Evolutionary conservation across 2,113 vertebrate species (phyloP).

Genomic region (Machaerirhynchus nigripectus): DNA sequence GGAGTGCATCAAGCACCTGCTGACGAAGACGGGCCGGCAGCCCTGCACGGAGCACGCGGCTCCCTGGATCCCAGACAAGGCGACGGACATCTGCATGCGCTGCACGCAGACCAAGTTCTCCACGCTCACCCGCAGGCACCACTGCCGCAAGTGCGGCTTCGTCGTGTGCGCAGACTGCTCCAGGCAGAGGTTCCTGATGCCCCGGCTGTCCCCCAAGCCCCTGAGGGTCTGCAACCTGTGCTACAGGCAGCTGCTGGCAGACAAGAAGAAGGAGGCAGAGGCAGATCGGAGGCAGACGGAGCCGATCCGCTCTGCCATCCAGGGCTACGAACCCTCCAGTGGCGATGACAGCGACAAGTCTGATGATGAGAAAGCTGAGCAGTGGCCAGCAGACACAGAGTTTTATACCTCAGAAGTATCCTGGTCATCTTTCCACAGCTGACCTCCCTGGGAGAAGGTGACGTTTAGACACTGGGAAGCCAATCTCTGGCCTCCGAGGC

Average conservation of each 20-base stretch:
- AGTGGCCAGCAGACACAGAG: constrained; percentile 69
- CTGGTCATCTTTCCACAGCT: constrained; percentile 81
- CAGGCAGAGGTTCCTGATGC: constrained; percentile 76
- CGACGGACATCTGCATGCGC: constrained; percentile 89
- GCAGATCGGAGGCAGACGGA: not conserved
- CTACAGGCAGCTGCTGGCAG: constrained; percentile 63
- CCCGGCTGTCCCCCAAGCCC: constrained; percentile 78
- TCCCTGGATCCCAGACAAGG: constrained; percentile 85
- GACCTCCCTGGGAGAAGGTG: not conserved
- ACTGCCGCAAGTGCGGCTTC: constrained; percentile 89
- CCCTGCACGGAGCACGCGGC: constrained; percentile 69
- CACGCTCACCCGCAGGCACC: constrained; percentile 82
- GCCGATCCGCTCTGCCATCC: not conserved
- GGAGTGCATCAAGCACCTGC: constrained; percentile 73
- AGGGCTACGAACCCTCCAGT: constrained; percentile 61
- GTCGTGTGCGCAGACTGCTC: constrained; percentile 87
- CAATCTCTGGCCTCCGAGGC: not conserved
- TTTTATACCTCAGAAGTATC: constrained; percentile 71
- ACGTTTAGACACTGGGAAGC: not conserved
- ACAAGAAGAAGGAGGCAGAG: constrained; percentile 53
- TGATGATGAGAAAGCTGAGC: constrained; percentile 59
- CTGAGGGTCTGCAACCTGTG: constrained; percentile 83
- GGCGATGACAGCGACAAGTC: constrained; percentile 75
- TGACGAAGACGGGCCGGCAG: constrained; percentile 43
- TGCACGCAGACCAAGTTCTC: constrained; percentile 82